phyloP scores from a whole-genome alignment of 2,888 invertebrate species.

The Habroteleia sp. region DNA sequence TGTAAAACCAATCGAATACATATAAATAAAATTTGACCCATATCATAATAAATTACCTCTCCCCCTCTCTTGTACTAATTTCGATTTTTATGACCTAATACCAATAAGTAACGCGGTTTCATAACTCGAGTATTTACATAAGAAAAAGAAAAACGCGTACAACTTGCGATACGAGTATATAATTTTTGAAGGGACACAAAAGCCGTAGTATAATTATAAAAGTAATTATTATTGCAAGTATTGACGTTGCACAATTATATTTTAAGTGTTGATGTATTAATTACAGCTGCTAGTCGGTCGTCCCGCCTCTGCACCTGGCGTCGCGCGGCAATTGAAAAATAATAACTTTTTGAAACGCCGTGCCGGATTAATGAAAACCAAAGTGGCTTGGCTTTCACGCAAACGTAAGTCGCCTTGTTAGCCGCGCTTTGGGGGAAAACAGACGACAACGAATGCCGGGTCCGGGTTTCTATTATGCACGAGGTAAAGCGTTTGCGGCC shows the following conservation, averaged over 20 bases:
- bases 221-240: slow-evolving; percentile 34
- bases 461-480: slow-evolving; percentile 25
- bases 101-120: slow-evolving; percentile 6
- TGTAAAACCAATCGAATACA: too few species aligned
- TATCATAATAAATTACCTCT: too few species aligned
- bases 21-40: too few species aligned
- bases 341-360: slow-evolving; percentile 37
- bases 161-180: neutral
- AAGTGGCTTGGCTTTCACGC: slow-evolving; percentile 50
- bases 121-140: slow-evolving; percentile 35
- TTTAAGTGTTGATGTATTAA: slow-evolving; percentile 46
- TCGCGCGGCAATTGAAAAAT: slow-evolving; percentile 28
- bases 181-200: slow-evolving; percentile 42
- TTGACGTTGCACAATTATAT: slow-evolving; percentile 42
- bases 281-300: slow-evolving; percentile 37
- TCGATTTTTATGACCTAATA: slow-evolving; percentile 14
- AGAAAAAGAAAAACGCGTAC: slow-evolving; percentile 13
- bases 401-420: slow-evolving; percentile 45
- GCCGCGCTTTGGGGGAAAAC: slow-evolving; percentile 23
- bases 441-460: slow-evolving; percentile 25
- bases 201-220: slow-evolving; percentile 34
- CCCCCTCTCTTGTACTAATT: too few species aligned
- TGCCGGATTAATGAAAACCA: slow-evolving; percentile 46
- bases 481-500: slow-evolving; percentile 8
- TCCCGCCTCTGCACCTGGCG: neutral